Conservation (phyloP, 2,113 vertebrate genomes). For the Anhinga anhinga region DNA sequence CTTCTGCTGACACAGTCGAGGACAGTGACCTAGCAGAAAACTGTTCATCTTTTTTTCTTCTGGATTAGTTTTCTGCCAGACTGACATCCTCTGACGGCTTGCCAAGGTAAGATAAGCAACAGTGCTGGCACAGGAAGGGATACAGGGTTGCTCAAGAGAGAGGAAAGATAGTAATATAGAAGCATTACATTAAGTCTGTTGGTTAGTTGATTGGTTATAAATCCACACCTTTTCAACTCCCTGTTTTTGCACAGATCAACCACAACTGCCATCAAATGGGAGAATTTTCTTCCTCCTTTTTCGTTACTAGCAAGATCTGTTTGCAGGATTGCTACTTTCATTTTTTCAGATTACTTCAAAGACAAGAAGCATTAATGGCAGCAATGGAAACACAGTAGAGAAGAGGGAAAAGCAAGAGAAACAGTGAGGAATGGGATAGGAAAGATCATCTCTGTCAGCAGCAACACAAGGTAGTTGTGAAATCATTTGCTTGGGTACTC, state of each 20-base stretch:
- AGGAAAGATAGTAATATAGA: background rate
- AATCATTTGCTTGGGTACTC: background rate
- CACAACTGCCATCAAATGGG: background rate
- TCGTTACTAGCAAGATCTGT: background rate
- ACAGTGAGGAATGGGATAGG: background rate
- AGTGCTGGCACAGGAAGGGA: background rate
- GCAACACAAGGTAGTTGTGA: background rate
- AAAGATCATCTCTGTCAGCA: background rate
- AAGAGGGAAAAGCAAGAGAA: background rate
- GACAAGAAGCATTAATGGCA: background rate
- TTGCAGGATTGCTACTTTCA: background rate
- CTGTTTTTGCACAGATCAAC: background rate
- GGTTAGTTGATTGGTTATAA: background rate
- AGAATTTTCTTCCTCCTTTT: background rate
- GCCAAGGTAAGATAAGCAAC: background rate
- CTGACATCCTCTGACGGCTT: background rate
- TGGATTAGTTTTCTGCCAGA: background rate
- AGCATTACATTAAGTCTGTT: background rate
- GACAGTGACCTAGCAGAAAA: constrained; percentile 24
- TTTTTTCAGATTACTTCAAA: background rate
- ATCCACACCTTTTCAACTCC: background rate
- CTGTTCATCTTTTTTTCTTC: background rate
- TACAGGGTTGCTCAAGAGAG: background rate
- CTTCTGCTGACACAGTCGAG: background rate
- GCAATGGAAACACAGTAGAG: background rate